Evolutionary conservation across 2,797 vertebrate genomes (phyloP), one percentile per base, ranked within the genome.

Genomic region (Rhabdomys pumilio): DNA sequence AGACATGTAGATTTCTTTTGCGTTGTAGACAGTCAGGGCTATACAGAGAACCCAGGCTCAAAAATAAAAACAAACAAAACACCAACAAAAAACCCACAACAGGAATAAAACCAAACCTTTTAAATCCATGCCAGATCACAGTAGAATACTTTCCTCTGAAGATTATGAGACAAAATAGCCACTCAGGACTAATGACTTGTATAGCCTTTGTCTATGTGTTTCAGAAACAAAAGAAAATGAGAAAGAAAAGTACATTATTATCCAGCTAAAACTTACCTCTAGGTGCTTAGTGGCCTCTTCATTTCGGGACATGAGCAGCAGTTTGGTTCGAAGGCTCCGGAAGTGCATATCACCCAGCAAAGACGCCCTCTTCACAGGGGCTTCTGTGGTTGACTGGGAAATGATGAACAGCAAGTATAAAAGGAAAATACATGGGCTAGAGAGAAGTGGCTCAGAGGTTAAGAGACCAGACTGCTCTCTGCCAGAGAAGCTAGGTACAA

Each of bases 341-440:
- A 99, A 99, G 97, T 99, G 99, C 99, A 99, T 99, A 98, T 99
- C 99, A 44, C 99, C 99, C 97, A 99, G 98, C 57, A 99, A 98
- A 67, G 98, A 98, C 0, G 99, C 99, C 73, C 99, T 99, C 97
- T 99, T 99, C 95, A 99, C 98, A 34, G 99, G 99, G 67, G 99
- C 99, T 97, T 99, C 99, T 3, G 99, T 99, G 31, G 99, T 99
- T 75, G 99, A 99, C 99, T 99, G 94, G 0, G 19, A 80, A 69
- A 81, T 86, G 95, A 69, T n/a, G 29, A 91, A 88, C 1, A 63
- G 8, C 59, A 89, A 77, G n/a, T 88, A 75, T 92, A 91, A 91
- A 95, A 85, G 1, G 34, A 65, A 93, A 41, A 89, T 76, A 93
- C 15, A 94, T 29, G 75, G 13, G 24, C 41, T 41, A 14, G 73